Percentiles rank a stretch among this genome's conserved stretches.
phyloP scores from a whole-genome alignment of 92 coral and sea anemone species.

The Phenganax stokvisi region DNA sequence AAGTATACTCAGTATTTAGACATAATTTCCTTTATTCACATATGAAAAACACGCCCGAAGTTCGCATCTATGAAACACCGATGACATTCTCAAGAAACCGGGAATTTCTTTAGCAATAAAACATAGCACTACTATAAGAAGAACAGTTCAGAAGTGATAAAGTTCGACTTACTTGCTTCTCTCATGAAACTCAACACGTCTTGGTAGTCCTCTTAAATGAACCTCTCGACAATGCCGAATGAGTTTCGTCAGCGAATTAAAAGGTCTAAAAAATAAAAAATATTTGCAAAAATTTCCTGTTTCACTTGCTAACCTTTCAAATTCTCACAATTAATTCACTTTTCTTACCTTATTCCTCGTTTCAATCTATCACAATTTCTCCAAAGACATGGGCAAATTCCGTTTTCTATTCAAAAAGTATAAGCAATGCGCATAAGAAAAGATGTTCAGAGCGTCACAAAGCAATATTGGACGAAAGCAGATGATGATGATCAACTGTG shows the following conservation, averaged over 20 bases:
- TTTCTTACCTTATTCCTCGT: conserved; percentile 72
- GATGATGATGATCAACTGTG: not conserved
- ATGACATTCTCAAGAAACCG: too few species aligned
- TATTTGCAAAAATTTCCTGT: not conserved
- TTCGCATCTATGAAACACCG: too few species aligned
- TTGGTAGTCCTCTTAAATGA: conserved; percentile 82
- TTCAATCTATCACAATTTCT: conserved; percentile 67
- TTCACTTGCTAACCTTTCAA: not conserved
- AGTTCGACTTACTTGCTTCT: conserved; percentile 77
- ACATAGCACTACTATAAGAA: too few species aligned
- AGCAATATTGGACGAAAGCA: not conserved
- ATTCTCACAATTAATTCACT: not conserved
- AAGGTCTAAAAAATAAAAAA: conserved; percentile 55
- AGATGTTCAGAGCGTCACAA: not conserved
- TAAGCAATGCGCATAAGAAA: not conserved
- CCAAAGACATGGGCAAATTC: conserved; percentile 90
- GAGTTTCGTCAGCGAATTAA: conserved; percentile 79
- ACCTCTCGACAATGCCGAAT: conserved; percentile 95
- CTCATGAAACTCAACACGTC: conserved; percentile 71
- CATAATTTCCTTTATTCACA: too few species aligned
- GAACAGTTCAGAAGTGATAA: not conserved
- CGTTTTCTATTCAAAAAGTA: conserved; percentile 57
- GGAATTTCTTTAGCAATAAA: too few species aligned
- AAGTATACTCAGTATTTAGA: not conserved
- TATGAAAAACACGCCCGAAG: too few species aligned